These are phyloP conservation scores for Lepisosteus oculatus DNA, from an alignment of 2,113 vertebrate genomes.

Conservation along the genomic window DNA sequence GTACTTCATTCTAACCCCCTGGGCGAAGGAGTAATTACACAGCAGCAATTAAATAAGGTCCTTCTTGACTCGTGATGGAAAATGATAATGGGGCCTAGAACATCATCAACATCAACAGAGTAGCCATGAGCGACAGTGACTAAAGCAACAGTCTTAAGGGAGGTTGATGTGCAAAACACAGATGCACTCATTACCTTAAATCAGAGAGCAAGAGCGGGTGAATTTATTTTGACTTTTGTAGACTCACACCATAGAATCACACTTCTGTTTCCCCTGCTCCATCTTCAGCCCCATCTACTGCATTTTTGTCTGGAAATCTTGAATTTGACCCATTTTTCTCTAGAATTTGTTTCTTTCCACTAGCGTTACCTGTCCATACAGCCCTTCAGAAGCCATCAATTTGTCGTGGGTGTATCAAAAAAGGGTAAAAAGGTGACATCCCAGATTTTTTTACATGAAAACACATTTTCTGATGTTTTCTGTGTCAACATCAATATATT, in stretches of 20 bases:
- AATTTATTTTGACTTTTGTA: too few species aligned
- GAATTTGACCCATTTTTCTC: too few species aligned
- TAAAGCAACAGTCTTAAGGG: not conserved
- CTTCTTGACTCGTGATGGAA: not conserved
- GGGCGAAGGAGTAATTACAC: not conserved
- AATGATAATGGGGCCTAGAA: not conserved
- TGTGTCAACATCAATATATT: too few species aligned
- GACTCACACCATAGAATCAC: too few species aligned
- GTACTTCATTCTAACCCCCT: too few species aligned
- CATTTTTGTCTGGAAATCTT: too few species aligned
- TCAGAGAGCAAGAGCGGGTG: not conserved
- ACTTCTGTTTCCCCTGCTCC: too few species aligned
- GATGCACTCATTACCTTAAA: not conserved
- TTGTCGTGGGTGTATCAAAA: not conserved
- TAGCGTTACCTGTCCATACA: not conserved
- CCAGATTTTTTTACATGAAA: not conserved
- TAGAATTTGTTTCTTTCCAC: not conserved
- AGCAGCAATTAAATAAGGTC: not conserved
- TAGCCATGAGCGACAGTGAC: conserved; percentile 2
- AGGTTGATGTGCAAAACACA: not conserved
- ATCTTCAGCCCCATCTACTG: too few species aligned
- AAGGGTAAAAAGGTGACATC: not conserved
- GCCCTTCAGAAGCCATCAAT: not conserved
- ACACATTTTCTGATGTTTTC: too few species aligned
- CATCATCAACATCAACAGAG: not conserved